Evolutionary conservation across 1,140 invertebrate species (phyloP), one percentile per base, ranked within the genome.

Genomic region (Chlorops oryzae): DNA sequence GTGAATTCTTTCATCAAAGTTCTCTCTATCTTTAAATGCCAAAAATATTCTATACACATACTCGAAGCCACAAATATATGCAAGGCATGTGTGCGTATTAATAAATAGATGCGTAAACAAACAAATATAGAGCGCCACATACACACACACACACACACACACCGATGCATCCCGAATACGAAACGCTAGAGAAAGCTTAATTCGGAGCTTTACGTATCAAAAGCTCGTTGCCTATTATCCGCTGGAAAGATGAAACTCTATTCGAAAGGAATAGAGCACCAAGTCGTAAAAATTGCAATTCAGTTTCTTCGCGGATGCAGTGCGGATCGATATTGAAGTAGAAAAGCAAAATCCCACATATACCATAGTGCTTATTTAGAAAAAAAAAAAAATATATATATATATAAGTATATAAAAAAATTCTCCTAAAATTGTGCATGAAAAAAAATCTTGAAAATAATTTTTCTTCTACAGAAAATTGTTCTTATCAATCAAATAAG

Each of bases 231-330:
- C n/a, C n/a, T n/a, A n/a, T n/a, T n/a, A n/a, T n/a, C n/a, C n/a
- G n/a, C 28, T 32, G 28, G 28, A 32, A 32, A 32, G 9, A 32
- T 15, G 28, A 32, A 32, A 32, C 28, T 32, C 15, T 9, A 32
- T 32, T 32, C 28, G 28, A 32, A 32, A 32, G 28, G 28, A 32
- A 32, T 9, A 32, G 28, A 32, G 15, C n/a, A n/a, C n/a, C n/a
- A n/a, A n/a, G n/a, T n/a, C n/a, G n/a, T 62, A 59, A 54, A 63
- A 68, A 69, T 65, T 68, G 65, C 65, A 68, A 63, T 68, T 63
- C 61, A 68, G 65, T 68, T 62, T 65, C 63, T 65, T 68, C 65
- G 65, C 65, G 65, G 58, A 60, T 68, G 65, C 65, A 69, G 65
- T 57, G 54, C 59, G 66, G 61, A 69, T 69, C 65, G 65, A 69